These are phyloP conservation scores for Tiphia femorata DNA, from an alignment of 2,888 invertebrate species.

Conservation along the genomic window DNA sequence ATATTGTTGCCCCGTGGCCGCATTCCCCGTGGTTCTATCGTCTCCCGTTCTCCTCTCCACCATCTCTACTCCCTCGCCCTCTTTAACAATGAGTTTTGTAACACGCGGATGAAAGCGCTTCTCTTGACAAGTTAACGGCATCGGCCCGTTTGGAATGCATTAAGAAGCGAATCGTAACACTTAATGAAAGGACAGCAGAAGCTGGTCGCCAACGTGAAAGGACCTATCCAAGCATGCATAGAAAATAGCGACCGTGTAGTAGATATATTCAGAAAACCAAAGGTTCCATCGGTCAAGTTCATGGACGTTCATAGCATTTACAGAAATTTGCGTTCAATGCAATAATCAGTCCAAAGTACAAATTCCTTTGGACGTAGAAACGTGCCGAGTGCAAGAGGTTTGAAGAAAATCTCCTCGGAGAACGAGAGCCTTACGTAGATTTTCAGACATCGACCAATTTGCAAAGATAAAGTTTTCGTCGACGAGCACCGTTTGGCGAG, in stretches of 20 bases:
- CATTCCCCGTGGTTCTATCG: slow-evolving; percentile 50
- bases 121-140: slow-evolving; percentile 31
- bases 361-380: too few species aligned
- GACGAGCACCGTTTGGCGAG: slow-evolving; percentile 44
- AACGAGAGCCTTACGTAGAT: too few species aligned
- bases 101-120: slow-evolving; percentile 10
- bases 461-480: slow-evolving; percentile 34
- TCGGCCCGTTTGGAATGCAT: slow-evolving; percentile 35
- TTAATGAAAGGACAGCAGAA: slow-evolving; percentile 22
- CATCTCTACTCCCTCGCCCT: background rate
- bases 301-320: background rate
- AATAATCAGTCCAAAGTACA: too few species aligned
- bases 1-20: slow-evolving; percentile 55
- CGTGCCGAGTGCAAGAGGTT: too few species aligned
- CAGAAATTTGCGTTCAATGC: too few species aligned
- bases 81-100: slow-evolving; percentile 42
- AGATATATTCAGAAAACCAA: background rate
- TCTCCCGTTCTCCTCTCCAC: slow-evolving; percentile 12
- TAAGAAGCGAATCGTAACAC: slow-evolving; percentile 20
- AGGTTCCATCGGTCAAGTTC: background rate
- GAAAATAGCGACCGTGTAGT: background rate
- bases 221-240: background rate
- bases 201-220: background rate
- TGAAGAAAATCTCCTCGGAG: too few species aligned
- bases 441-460: slow-evolving; percentile 17